These are phyloP conservation scores for Palythoa heliodiscus DNA, from an alignment of 92 coral and sea anemone genomes.

Conservation along the genomic window DNA sequence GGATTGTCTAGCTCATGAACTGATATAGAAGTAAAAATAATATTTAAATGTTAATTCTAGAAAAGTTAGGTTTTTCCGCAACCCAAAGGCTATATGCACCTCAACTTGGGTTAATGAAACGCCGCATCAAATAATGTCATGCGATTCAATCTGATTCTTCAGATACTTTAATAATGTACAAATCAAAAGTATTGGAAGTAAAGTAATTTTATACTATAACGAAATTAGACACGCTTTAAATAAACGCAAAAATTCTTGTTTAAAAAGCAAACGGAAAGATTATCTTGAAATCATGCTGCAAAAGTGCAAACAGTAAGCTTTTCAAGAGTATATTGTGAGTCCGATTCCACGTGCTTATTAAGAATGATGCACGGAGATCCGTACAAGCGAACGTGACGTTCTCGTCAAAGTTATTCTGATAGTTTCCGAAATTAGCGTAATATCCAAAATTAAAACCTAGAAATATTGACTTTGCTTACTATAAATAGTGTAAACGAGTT, in stretches of 20 bases:
- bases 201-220: neutral
- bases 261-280: neutral
- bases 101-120: neutral
- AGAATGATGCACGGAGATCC: neutral
- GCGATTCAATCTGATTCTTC: neutral
- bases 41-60: neutral
- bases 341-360: neutral
- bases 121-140: neutral
- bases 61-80: neutral
- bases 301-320: neutral
- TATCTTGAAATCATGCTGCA: neutral
- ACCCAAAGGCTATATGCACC: neutral
- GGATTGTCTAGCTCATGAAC: neutral
- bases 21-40: too few relatives aligned
- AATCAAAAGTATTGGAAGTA: neutral
- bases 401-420: neutral
- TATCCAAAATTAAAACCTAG: neutral
- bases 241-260: neutral
- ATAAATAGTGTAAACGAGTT: slow-evolving; percentile 28
- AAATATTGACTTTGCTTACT: slow-evolving; percentile 18
- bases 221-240: neutral
- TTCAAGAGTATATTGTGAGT: neutral
- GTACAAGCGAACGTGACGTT: neutral
- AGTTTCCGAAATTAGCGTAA: slow-evolving; percentile 10
- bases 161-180: neutral